A percentile compares a stretch with the other conserved stretches of the same genome.
These are phyloP conservation scores for Aphodius sticticus DNA, from an alignment of 2,888 invertebrate genomes.

Conservation along the genomic window DNA sequence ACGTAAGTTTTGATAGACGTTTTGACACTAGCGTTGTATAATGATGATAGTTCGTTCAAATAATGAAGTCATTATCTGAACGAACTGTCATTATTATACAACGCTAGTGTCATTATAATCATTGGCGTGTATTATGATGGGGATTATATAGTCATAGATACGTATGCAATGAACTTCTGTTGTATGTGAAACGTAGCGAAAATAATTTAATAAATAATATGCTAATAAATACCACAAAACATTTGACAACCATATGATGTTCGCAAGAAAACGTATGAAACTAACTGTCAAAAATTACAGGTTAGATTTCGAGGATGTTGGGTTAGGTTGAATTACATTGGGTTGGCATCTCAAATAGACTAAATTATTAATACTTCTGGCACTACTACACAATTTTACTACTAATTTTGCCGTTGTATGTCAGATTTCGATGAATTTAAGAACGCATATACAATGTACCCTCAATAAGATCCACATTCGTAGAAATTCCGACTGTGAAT, in stretches of 20 bases:
- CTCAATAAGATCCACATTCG: constrained; percentile 59
- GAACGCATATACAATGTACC: background rate
- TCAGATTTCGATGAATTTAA: background rate
- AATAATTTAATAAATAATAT: no score
- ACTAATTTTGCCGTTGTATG: background rate
- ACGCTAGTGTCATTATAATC: no score
- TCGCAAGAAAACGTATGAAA: background rate
- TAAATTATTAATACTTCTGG: background rate
- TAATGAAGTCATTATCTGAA: no score
- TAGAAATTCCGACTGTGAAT: constrained; percentile 57
- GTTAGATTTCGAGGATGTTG: background rate
- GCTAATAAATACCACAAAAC: background rate
- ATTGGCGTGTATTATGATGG: no score
- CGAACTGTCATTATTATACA: no score
- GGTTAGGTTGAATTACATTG: background rate
- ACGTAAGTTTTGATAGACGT: no score
- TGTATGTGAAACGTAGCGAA: no score
- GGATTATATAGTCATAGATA: no score
- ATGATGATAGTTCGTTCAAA: no score
- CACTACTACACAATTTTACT: background rate
- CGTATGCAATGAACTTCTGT: no score
- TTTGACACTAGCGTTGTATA: no score
- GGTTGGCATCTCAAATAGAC: background rate
- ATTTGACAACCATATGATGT: background rate
- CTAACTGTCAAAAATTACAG: background rate